A percentile compares a stretch with the other conserved stretches of the same genome.
Conservation (phyloP, 2,113 vertebrate species). For the Alces alces region DNA sequence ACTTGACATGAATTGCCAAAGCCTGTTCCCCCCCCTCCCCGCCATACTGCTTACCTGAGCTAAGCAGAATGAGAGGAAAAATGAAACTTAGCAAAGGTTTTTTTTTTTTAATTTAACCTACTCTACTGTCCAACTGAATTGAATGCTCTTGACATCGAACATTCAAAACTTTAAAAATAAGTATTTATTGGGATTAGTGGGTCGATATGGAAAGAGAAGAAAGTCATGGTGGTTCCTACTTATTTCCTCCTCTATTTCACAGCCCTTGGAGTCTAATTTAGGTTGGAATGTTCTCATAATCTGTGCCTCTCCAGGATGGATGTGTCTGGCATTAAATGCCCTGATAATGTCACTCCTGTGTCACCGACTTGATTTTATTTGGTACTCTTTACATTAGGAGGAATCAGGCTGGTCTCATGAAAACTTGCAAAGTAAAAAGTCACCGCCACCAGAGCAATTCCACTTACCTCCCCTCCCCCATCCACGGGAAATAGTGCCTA, state of each 20-base stretch:
- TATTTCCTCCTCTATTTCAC: not conserved
- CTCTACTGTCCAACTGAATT: not conserved
- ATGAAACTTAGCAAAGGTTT: not conserved
- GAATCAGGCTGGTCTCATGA: not conserved
- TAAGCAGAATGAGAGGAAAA: not conserved
- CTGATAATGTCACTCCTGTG: not conserved
- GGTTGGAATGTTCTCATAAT: not conserved
- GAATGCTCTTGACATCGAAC: not conserved
- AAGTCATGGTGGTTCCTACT: not conserved
- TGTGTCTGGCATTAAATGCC: not conserved
- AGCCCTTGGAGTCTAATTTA: not conserved
- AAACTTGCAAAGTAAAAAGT: not conserved
- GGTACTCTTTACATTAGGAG: not conserved
- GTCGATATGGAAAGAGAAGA: not conserved
- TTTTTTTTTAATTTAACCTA: too few species aligned
- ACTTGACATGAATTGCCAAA: not conserved
- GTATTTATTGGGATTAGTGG: not conserved
- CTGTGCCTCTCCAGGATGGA: not conserved
- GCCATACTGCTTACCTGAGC: not conserved
- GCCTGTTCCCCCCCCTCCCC: not conserved
- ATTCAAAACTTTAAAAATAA: not conserved
- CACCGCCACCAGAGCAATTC: not conserved
- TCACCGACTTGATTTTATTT: not conserved
- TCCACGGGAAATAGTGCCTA: not conserved
- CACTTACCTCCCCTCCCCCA: not conserved